These are phyloP conservation scores for Digitonthophagus gazella DNA, from an alignment of 2,888 invertebrate species.

Conservation along the genomic window DNA sequence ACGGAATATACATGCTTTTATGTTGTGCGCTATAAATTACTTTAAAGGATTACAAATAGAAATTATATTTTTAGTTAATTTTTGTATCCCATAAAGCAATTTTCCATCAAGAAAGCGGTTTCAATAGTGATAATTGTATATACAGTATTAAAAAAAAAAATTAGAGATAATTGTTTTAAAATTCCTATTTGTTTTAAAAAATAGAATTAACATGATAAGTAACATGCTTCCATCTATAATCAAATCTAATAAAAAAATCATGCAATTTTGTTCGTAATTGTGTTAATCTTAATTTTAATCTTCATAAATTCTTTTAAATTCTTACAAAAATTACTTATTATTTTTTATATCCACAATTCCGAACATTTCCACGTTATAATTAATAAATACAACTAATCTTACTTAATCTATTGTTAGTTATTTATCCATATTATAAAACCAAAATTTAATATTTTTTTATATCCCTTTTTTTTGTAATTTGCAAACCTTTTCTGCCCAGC, in stretches of 20 bases:
- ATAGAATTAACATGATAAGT: neutral
- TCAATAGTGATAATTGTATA: too few species aligned
- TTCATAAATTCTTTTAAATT: too few species aligned
- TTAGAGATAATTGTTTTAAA: too few species aligned
- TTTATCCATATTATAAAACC: conserved; percentile 40
- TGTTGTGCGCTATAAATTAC: too few species aligned
- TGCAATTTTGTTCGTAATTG: neutral
- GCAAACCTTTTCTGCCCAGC: neutral
- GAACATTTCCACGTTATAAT: neutral
- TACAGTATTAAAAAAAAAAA: too few species aligned
- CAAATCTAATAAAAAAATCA: neutral
- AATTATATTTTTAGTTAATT: too few species aligned
- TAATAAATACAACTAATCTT: conserved; percentile 29
- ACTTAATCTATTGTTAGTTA: conserved; percentile 49
- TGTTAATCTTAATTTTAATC: too few species aligned
- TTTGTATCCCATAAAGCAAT: too few species aligned
- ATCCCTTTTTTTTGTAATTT: neutral
- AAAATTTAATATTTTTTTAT: conserved; percentile 18
- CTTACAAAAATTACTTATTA: too few species aligned
- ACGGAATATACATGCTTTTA: too few species aligned
- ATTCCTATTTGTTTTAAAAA: neutral
- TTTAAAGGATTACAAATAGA: too few species aligned
- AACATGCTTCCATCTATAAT: neutral
- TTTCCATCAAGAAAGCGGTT: too few species aligned
- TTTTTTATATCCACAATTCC: neutral